These are phyloP conservation scores for Ametastegia equiseti DNA, from an alignment of 2,888 invertebrate genomes.

Conservation along the genomic window DNA sequence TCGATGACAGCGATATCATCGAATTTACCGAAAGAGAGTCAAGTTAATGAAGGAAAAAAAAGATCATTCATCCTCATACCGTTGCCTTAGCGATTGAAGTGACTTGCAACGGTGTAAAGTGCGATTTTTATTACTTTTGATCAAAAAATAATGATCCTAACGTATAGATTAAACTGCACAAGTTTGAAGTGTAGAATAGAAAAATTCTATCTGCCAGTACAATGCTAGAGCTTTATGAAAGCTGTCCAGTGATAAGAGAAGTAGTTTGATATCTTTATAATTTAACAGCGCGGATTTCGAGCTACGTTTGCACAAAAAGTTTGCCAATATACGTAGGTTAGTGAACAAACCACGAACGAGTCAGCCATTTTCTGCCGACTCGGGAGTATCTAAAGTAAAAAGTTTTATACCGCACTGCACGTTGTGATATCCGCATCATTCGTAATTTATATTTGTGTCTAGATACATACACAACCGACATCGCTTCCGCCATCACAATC, in stretches of 20 bases:
- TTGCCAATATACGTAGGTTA: background rate
- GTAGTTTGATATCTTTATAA: background rate
- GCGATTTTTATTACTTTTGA: too few relatives aligned
- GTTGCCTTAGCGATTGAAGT: too few relatives aligned
- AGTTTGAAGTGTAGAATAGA: too few relatives aligned
- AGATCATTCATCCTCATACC: too few relatives aligned
- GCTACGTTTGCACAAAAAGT: background rate
- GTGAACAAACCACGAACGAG: background rate
- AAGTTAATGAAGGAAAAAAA: too few relatives aligned
- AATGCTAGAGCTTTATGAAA: background rate
- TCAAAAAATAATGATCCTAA: too few relatives aligned
- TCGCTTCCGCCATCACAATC: background rate
- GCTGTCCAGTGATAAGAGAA: background rate
- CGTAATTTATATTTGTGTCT: background rate
- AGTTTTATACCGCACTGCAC: background rate
- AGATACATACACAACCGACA: background rate
- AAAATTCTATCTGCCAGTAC: too few relatives aligned
- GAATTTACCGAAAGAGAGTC: too few relatives aligned
- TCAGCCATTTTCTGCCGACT: slow-evolving; percentile 8
- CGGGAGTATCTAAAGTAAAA: background rate
- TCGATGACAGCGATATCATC: too few relatives aligned
- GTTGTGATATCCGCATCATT: background rate
- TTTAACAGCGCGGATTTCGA: background rate
- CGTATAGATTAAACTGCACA: too few relatives aligned
- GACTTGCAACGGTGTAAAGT: too few relatives aligned